These are phyloP conservation scores for Drosophila yooni DNA, from an alignment of 2,888 invertebrate genomes.

Conservation along the genomic window DNA sequence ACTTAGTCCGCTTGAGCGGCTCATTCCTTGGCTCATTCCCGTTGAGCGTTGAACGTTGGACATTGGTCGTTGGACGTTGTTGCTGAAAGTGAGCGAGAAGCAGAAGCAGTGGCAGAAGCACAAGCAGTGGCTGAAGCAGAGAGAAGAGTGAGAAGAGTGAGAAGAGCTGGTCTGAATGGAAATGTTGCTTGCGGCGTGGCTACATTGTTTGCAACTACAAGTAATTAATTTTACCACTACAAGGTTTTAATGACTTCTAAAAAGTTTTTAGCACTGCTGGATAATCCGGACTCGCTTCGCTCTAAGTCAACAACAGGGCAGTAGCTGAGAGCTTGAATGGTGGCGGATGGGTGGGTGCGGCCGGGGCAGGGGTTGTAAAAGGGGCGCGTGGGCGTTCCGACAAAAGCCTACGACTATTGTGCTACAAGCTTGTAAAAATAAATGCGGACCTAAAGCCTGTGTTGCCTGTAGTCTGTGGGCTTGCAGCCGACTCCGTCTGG, in stretches of 20 bases:
- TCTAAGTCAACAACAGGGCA: conserved; percentile 57
- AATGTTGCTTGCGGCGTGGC: conserved; percentile 82
- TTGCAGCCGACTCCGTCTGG: conserved; percentile 42
- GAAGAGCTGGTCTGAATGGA: conserved; percentile 47
- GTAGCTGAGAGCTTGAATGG: background rate
- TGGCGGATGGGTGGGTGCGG: background rate
- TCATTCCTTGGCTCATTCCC: conserved; percentile 25
- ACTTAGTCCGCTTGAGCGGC: conserved; percentile 68
- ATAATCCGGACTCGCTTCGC: conserved; percentile 71
- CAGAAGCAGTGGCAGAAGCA: background rate
- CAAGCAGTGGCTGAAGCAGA: background rate
- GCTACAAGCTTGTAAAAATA: conserved; percentile 82
- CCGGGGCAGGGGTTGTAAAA: conserved; percentile 4
- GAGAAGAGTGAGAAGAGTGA: conserved; percentile 29
- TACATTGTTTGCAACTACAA: conserved; percentile 85
- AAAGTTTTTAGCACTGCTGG: conserved; percentile 83
- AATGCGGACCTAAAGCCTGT: conserved; percentile 57
- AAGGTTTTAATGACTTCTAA: conserved; percentile 85
- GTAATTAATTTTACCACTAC: conserved; percentile 85
- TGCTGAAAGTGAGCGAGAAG: conserved; percentile 1
- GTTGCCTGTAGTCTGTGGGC: conserved; percentile 19
- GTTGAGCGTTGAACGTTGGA: conserved; percentile 25
- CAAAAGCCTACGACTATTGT: conserved; percentile 77
- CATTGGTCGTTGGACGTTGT: conserved; percentile 12
- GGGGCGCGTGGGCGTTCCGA: conserved; percentile 69